Evolutionary conservation across 2,888 invertebrate species (phyloP).

Genomic region (Athalia rosae): DNA sequence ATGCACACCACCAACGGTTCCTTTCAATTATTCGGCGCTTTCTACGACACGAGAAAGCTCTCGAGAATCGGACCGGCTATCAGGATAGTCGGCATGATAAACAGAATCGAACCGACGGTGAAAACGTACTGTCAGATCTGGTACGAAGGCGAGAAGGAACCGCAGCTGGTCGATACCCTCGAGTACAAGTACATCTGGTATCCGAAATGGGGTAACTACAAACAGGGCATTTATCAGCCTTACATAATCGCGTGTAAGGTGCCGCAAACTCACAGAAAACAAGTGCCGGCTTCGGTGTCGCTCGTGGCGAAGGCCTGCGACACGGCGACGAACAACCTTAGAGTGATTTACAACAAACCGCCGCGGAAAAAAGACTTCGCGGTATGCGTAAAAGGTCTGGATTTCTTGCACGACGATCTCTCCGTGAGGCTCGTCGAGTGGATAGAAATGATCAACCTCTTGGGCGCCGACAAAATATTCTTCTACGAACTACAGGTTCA

Average conservation of each 20-base stretch:
- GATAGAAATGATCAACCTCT: constrained; percentile 89
- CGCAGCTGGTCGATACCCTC: constrained; percentile 86
- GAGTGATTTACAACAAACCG: constrained; percentile 88
- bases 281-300: constrained; percentile 86
- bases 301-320: constrained; percentile 91
- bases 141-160: constrained; percentile 90
- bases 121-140: constrained; percentile 91
- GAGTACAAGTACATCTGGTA: constrained; percentile 97
- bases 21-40: constrained; percentile 93
- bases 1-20: constrained; percentile 89
- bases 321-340: constrained; percentile 88
- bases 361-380: constrained; percentile 86
- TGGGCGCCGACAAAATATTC: constrained; percentile 94
- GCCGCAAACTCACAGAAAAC: constrained; percentile 82
- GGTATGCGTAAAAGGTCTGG: constrained; percentile 95
- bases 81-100: constrained; percentile 91
- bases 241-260: constrained; percentile 93
- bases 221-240: constrained; percentile 92
- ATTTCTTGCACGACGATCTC: constrained; percentile 93
- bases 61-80: constrained; percentile 89
- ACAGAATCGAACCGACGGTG: constrained; percentile 89
- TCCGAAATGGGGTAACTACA: constrained; percentile 95
- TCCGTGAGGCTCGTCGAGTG: constrained; percentile 94
- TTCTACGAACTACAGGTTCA: constrained; percentile 93
- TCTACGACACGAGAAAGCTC: constrained; percentile 86